Evolutionary conservation across 2,888 invertebrate genomes (phyloP), one percentile per base, ranked within the genome.

Genomic region (Lithophane socia): DNA sequence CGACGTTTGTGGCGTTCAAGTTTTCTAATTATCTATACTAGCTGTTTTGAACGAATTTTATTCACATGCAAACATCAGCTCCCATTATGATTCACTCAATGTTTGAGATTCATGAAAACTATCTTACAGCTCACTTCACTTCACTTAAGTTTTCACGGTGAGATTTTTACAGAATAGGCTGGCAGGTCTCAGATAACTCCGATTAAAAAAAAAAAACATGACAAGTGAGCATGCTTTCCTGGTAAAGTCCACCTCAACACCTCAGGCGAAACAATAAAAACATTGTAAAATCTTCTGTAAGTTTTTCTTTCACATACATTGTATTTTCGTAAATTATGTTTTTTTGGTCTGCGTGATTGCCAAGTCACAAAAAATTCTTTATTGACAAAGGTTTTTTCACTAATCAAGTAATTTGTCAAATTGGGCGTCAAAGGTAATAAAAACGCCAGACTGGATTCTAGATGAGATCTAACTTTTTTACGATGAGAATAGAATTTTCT

Each of bases 341-440:
- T 49, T 44, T 56, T 44, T n/a, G 42, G 8, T 24, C 0, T 47
- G 3, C 9, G 13, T 37, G 44, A 42, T 37, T 68, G 37, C n/a
- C 0, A 64, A n/a, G 9, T 54, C n/a, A 75, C 60, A 47, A 21
- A 49, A n/a, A 29, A 37, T 1, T 37, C n/a, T 58, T 44, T 60
- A 54, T 21, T 52, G 37, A 29, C 18, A 29, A 60, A 79, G 29
- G 49, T 37, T 73, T 76, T 65, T 68, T n/a, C 13, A 58, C 7
- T 56, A 65, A 69, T 79, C 58, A 65, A 75, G 24, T 65, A 47
- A 64, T 68, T 60, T 75, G 58, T 79, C 75, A 64, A 79, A 78
- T 68, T 68, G 64, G 68, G 21, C 56, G n/a, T 24, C 29, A 52
- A 68, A 37, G 44, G 52, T 47, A 56, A 42, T 65, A 61, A 29